Evolutionary conservation across 1,140 invertebrate species (phyloP), one percentile per base, ranked within the genome.

Genomic region (Drosophila biarmipes): DNA sequence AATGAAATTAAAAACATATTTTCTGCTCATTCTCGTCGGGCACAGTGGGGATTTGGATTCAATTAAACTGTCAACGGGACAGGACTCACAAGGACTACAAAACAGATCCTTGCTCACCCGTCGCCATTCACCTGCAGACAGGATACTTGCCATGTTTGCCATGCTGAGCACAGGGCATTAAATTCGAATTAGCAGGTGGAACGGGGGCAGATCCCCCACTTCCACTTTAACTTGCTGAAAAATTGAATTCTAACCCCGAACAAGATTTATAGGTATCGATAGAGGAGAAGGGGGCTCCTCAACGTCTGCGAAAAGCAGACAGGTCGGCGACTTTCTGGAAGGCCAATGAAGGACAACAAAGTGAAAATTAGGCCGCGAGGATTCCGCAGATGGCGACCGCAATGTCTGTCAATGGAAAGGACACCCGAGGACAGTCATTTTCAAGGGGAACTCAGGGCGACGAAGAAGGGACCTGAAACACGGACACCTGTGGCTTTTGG

Each of bases 1-100:
- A 82, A 78, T 85, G 43, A 78, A 81, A 86, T 86, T 84, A 84
- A 84, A 84, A 84, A 84, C 75, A 75, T 78, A 72, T 84, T 84
- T 84, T 49, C 45, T 66, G 46, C 49, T 54, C 74, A 52, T 64
- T 67, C 46, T 69, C 63, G 62, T 54, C 62, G 58, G 64, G 63
- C 67, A 53, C 48, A 51, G 67, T 38, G 67, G 56, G 81, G 81
- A 86, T 86, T 80, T 80, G 78, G 77, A 80, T 85, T 85, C 81
- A 85, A 86, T 78, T 86, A 85, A 85, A 85, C 55, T 85, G 81
- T 85, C 77, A 82, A 76, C 79, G 62, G 79, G 73, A 61, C 58
- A 61, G 63, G 46, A 53, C 46, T 35, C 38, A 19, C 29, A 35
- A 15, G 35, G 21, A 38, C 66, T 61, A 15, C 71, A 55, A 52